These are phyloP conservation scores for Taenioides sp. DNA, from an alignment of 2,797 vertebrate genomes.

Conservation along the genomic window DNA sequence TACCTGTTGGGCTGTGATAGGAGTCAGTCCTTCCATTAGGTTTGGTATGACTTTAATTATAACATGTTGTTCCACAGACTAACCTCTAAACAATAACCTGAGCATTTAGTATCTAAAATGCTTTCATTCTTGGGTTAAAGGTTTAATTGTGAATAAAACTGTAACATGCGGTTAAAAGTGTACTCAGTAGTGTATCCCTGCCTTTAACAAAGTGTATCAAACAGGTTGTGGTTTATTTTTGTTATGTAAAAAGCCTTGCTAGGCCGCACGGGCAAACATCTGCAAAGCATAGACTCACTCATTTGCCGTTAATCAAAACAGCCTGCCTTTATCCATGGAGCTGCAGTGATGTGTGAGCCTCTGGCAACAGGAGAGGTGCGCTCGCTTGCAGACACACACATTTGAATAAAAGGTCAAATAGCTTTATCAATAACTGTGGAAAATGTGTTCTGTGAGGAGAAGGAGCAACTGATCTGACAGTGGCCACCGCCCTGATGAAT, in stretches of 20 bases:
- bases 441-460: slow-evolving; percentile 77
- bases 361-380: slow-evolving; percentile 69
- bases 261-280: slow-evolving; percentile 73
- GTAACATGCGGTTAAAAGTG: slow-evolving; percentile 36
- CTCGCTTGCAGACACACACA: slow-evolving; percentile 52
- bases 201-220: slow-evolving; percentile 70
- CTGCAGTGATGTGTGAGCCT: slow-evolving; percentile 71
- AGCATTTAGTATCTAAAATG: slow-evolving; percentile 1
- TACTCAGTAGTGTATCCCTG: slow-evolving; percentile 42
- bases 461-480: slow-evolving; percentile 76
- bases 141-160: slow-evolving; percentile 30
- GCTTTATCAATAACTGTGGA: slow-evolving; percentile 79
- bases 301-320: slow-evolving; percentile 81
- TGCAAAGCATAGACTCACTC: slow-evolving; percentile 78
- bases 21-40: slow-evolving; percentile 62
- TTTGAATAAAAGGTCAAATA: slow-evolving; percentile 81
- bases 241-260: slow-evolving; percentile 65
- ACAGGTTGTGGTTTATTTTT: slow-evolving; percentile 76
- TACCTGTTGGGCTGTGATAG: slow-evolving; percentile 58
- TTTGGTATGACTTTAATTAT: slow-evolving; percentile 62
- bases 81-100: neutral
- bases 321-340: slow-evolving; percentile 75
- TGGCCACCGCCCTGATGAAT: slow-evolving; percentile 81
- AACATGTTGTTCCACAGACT: slow-evolving; percentile 61
- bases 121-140: slow-evolving; percentile 49